Base-by-base conservation (phyloP, 2,113 vertebrate genomes). In the pig (Sus scrofa) region DNA sequence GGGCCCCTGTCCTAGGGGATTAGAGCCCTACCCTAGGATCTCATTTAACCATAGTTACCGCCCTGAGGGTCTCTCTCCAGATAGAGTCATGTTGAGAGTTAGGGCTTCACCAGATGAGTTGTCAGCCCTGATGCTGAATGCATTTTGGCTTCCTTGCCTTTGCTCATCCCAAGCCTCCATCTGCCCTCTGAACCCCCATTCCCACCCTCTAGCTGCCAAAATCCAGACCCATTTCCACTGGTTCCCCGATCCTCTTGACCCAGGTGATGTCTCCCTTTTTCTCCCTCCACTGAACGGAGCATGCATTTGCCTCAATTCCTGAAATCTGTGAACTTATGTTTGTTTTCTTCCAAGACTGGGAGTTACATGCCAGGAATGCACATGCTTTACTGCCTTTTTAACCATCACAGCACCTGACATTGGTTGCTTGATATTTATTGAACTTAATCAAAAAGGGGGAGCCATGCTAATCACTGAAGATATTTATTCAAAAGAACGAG, bases 261-360 rank as follows among this genome's bases (percentile, higher is more conserved):
- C 39, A 32, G 18, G 37, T 5, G 44, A 32, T 13, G 2, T 10
- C n/a, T 74, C 86, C 16, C 58, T 10, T 4, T 2, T 73, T 11
- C 1, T 10, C 56, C n/a, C 6, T 4, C 20, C 26, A 0, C 6
- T 0, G 34, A 4, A 0, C 26, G 12, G 60, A 30, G 39, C 7
- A 16, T 3, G 19, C 19, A 6, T 34, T 16, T 34, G 60, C 26
- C 20, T 58, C 0, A 22, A 27, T 2, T 2, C 50, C 44, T 15
- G 50, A 26, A 7, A 2, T 58, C 7, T 4, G 6, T 20, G 58
- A 15, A 10, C 26, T 39, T 18, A 5, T 11, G 2, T 3, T 5
- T 19, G 50, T 44, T 9, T 27, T 54, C n/a, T 65, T 20, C 39
- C 13, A 12, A 1, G 10, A 7, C n/a, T 4, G 7, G 15, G 39